Conservation (phyloP, 2,113 vertebrate species). For the Dicerorhinus sumatrensis region DNA sequence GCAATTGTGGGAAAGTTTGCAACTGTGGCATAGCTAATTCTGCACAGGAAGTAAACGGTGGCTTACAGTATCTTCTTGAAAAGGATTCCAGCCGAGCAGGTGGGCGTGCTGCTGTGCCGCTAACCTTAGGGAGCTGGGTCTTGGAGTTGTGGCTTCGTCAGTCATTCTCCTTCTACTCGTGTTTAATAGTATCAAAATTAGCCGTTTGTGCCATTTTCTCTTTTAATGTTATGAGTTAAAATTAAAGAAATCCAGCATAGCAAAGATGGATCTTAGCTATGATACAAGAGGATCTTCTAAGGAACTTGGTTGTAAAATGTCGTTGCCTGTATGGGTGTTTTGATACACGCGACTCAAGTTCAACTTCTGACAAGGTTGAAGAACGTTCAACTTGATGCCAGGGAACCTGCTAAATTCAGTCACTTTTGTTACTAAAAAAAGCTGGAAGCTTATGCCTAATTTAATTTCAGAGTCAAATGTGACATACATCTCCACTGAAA, state of each 20-base stretch:
- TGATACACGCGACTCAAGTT: background rate
- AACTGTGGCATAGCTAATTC: background rate
- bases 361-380: background rate
- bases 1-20: background rate
- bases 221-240: background rate
- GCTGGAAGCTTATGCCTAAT: background rate
- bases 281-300: background rate
- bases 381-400: background rate
- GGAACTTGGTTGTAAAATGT: background rate
- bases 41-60: fast-evolving
- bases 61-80: background rate
- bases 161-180: fast-evolving
- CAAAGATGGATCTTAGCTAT: background rate
- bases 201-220: background rate
- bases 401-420: background rate
- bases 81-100: fast-evolving
- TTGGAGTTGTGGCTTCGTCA: fast-evolving
- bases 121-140: fast-evolving
- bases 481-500: background rate
- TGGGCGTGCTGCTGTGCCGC: fast-evolving
- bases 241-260: background rate
- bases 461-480: background rate
- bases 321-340: background rate
- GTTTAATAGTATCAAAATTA: background rate
- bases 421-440: background rate